Base-by-base conservation (phyloP, 2,113 vertebrate genomes). In the Gopherus flavomarginatus region DNA sequence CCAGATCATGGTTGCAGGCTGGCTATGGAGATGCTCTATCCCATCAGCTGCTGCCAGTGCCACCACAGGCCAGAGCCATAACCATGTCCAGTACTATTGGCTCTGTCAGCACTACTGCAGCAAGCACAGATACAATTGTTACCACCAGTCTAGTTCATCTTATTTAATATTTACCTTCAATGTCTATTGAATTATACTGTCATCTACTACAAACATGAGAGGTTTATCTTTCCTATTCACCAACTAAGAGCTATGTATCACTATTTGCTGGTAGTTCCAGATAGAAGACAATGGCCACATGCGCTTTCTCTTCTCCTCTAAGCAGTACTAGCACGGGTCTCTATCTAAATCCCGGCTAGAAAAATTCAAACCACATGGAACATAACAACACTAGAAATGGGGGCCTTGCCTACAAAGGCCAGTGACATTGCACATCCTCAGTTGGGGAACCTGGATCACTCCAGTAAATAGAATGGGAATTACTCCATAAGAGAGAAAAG, bases 351-450 rank as follows among this genome's bases (percentile, higher is more conserved):
- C 31, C 24, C 69, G 49, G 24, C 17, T 3, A 9, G 50, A 50
- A 79, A 0, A 17, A 38, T 13, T 93, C 29, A 57, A 57, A 42
- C 87, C 26, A 11, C 0, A 0, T 21, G 53, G 49, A 6, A 72
- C 31, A 2, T 17, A 35, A 11, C 59, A 56, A 7, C 3, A 72
- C 10, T 38, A 19, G 21, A 11, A 93, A 42, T 8, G 80, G 26
- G 21, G 49, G 2, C 2, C 6, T 17, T 57, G 4, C 0, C 90
- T 82, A 87, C 44, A 72, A 10, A 12, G 47, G 7, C 56, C 29
- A 56, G 56, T 29, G 44, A 2, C 5, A 62, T 35, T 21, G 27
- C 17, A 35, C 22, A 31, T 42, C 75, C 86, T 90, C 86, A 53
- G 11, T 72, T 49, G n/a, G 2, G 7, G 16, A 91, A 85, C 78